A percentile compares a stretch with the other conserved stretches of the same genome.
Evolutionary conservation across 1,140 invertebrate species (phyloP).

Genomic region (Alviniconcha marisindica): DNA sequence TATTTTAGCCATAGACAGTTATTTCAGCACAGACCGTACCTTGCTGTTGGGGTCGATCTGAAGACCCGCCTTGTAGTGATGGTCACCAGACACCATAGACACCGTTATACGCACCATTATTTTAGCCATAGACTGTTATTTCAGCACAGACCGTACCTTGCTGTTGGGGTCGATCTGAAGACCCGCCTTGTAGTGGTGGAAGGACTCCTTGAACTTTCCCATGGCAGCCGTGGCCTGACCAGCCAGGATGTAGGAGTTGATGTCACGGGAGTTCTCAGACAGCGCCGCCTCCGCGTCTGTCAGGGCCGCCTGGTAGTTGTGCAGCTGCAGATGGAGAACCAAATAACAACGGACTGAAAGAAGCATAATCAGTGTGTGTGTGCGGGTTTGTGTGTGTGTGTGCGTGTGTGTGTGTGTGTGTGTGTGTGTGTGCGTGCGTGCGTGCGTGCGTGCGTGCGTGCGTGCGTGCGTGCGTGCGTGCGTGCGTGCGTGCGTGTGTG

Average conservation of each 20-base stretch:
- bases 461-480: no score
- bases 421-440: no score
- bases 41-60: constrained; percentile 53
- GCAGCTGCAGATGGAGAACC: background rate
- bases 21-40: constrained; percentile 46
- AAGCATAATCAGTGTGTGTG: no score
- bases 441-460: no score
- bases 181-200: constrained; percentile 53
- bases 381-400: no score
- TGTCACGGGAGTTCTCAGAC: constrained; percentile 38
- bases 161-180: constrained; percentile 57
- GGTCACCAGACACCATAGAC: background rate
- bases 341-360: background rate
- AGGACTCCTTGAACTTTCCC: constrained; percentile 51
- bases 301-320: constrained; percentile 21
- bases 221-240: constrained; percentile 45
- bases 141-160: constrained; percentile 45
- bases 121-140: no score
- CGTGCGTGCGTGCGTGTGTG: no score
- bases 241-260: constrained; percentile 41
- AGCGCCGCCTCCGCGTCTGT: constrained; percentile 16
- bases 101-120: background rate
- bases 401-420: no score
- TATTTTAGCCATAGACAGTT: no score
- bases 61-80: constrained; percentile 36